Conservation (phyloP, 1,140 invertebrate genomes). For the Scylla paramamosain region DNA sequence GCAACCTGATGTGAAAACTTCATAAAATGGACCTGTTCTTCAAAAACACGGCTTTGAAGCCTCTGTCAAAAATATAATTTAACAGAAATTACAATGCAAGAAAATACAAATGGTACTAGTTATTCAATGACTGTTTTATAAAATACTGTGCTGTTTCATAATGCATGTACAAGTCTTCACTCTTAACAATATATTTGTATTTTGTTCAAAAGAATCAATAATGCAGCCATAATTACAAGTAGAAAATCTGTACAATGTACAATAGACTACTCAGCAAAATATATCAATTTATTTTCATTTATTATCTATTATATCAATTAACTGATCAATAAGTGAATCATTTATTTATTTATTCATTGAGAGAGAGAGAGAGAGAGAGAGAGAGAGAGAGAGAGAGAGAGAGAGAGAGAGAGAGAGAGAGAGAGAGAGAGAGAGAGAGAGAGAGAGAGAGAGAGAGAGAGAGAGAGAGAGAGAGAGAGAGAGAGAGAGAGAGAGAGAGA, state of each 20-base stretch:
- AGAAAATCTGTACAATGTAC: background rate
- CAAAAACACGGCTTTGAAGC: constrained; percentile 54
- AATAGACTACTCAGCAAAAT: background rate
- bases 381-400: too few species aligned
- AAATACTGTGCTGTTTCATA: background rate
- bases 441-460: background rate
- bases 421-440: background rate
- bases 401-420: background rate
- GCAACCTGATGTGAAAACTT: constrained; percentile 61
- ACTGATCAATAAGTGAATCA: too few species aligned
- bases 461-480: background rate
- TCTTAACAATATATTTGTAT: background rate
- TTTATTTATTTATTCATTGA: too few species aligned
- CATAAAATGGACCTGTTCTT: constrained; percentile 55
- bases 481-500: too few species aligned
- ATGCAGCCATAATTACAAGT: background rate
- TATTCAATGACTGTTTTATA: background rate
- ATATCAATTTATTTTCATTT: too few species aligned
- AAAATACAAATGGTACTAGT: background rate
- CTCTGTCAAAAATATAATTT: constrained; percentile 32
- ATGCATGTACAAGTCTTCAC: background rate
- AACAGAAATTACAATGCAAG: background rate
- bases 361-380: too few species aligned
- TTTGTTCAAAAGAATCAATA: background rate
- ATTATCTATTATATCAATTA: too few species aligned